A percentile compares a stretch with the other conserved stretches of the same genome.
Evolutionary conservation across 2,797 vertebrate genomes (phyloP).

Genomic region (Scomberomorus guttatus): DNA sequence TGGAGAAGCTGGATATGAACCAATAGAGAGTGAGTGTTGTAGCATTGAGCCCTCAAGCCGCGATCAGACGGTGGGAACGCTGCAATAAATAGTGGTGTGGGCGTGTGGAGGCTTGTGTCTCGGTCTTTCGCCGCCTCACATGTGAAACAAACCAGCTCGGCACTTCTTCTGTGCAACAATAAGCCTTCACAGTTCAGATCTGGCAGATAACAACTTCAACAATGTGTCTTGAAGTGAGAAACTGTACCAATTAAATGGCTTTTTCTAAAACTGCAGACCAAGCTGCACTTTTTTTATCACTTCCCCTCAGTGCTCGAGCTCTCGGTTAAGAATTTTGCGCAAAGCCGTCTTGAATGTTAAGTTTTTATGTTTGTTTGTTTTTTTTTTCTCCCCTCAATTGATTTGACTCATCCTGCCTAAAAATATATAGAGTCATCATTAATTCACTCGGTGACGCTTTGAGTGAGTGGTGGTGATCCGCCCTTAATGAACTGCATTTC

Average conservation of each 20-base stretch:
- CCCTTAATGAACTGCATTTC: not conserved
- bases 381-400: not conserved
- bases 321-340: not conserved
- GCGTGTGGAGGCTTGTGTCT: conserved; percentile 75
- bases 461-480: not conserved
- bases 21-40: conserved; percentile 22
- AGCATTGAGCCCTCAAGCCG: conserved; percentile 43
- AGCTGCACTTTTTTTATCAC: conserved; percentile 51
- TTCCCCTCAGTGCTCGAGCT: conserved; percentile 42
- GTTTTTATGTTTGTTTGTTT: not conserved
- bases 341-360: not conserved
- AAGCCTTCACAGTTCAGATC: conserved; percentile 43
- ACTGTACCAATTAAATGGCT: not conserved
- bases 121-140: conserved; percentile 4
- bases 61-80: conserved; percentile 64
- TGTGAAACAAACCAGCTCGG: conserved; percentile 40
- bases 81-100: conserved; percentile 58
- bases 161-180: conserved; percentile 30
- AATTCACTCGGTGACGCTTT: too few species aligned
- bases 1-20: conserved; percentile 7
- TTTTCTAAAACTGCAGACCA: conserved; percentile 26
- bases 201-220: conserved; percentile 20
- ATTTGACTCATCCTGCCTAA: not conserved
- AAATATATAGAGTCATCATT: not conserved
- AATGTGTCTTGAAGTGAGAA: conserved; percentile 46